Evolutionary conservation across 2,113 vertebrate species (phyloP).

Genomic region (Oceanodroma tethys): DNA sequence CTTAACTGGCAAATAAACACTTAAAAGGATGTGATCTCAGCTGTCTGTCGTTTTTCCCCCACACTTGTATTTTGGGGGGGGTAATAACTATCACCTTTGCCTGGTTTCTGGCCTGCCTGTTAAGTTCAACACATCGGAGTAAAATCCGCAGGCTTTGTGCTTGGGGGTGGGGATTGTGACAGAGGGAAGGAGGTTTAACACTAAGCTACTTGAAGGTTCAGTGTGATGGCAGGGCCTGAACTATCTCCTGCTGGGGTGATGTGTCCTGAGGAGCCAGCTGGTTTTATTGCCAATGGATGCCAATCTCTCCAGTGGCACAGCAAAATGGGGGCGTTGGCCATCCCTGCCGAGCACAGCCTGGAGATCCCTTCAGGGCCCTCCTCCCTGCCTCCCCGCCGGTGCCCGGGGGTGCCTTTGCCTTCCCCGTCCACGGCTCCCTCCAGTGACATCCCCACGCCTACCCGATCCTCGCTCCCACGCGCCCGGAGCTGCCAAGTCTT

Average conservation of each 20-base stretch:
- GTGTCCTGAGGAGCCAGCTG: background rate
- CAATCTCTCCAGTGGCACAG: background rate
- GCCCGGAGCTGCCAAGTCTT: background rate
- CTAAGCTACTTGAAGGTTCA: background rate
- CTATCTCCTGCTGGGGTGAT: background rate
- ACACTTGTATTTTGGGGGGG: background rate
- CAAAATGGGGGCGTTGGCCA: background rate
- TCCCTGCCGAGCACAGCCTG: background rate
- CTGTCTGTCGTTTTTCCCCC: background rate
- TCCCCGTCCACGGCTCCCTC: background rate
- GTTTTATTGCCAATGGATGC: background rate
- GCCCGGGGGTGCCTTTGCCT: background rate
- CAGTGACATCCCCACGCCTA: background rate
- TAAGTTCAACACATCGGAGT: background rate
- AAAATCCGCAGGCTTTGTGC: background rate
- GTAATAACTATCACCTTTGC: background rate
- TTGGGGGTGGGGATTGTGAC: background rate
- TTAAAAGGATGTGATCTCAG: slow-evolving; percentile 34
- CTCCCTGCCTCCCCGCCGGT: background rate
- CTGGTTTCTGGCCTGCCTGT: background rate
- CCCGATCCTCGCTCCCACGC: background rate
- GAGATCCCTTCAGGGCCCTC: background rate
- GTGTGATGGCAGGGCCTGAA: background rate
- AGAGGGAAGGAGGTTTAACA: background rate
- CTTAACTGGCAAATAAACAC: slow-evolving; percentile 70